phyloP scores from a whole-genome alignment of 2,113 vertebrate species.

The Sapajus apella region DNA sequence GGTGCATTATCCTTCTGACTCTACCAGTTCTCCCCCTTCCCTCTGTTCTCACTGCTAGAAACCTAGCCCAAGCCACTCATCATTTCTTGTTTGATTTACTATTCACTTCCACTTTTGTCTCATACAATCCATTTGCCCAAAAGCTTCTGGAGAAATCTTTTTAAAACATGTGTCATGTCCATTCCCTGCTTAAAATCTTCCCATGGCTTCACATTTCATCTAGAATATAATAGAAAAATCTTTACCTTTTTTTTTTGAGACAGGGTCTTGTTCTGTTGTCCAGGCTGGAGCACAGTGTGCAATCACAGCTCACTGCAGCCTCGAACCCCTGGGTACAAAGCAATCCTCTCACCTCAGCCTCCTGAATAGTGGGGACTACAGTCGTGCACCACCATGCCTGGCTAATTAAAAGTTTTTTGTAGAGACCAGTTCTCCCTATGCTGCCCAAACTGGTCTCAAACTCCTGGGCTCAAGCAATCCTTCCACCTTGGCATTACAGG shows the following conservation, averaged over 20 bases:
- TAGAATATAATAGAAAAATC: background rate
- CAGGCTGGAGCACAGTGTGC: too few relatives aligned
- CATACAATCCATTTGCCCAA: background rate
- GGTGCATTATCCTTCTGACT: background rate
- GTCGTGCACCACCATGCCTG: too few relatives aligned
- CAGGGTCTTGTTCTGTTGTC: too few relatives aligned
- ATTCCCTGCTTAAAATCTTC: background rate
- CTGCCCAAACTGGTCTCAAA: too few relatives aligned
- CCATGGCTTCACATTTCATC: background rate
- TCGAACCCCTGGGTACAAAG: too few relatives aligned
- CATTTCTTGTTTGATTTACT: background rate
- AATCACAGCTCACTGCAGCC: too few relatives aligned
- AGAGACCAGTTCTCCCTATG: too few relatives aligned
- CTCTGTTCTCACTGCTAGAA: background rate
- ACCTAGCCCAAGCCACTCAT: background rate
- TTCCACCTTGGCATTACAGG: too few relatives aligned
- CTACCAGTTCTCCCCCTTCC: background rate
- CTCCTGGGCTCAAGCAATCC: too few relatives aligned
- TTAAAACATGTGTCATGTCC: background rate
- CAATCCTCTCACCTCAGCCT: too few relatives aligned
- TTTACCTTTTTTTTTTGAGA: background rate
- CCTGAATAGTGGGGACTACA: too few relatives aligned
- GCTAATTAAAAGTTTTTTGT: too few relatives aligned
- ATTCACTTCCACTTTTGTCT: background rate
- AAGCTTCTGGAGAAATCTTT: background rate